These are phyloP conservation scores for Homalodisca vitripennis DNA, from an alignment of 1,140 invertebrate genomes.

Conservation along the genomic window DNA sequence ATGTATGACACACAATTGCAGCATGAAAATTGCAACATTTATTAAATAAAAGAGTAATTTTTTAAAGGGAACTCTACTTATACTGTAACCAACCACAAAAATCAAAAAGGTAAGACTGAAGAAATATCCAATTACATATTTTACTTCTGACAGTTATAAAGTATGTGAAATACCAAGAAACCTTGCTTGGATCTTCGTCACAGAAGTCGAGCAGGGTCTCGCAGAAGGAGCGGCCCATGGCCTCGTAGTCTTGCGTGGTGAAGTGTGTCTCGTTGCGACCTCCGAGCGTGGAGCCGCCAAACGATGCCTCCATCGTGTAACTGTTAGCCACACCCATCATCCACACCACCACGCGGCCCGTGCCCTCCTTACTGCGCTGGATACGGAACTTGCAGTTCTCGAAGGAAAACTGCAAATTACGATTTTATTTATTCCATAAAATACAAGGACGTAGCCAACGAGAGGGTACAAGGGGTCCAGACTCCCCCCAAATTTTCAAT, in stretches of 20 bases:
- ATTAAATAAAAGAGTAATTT: too few relatives aligned
- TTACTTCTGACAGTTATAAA: too few relatives aligned
- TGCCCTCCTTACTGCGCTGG: constrained; percentile 90
- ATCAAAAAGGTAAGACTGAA: too few relatives aligned
- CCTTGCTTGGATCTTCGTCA: constrained; percentile 83
- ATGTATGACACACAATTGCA: too few relatives aligned
- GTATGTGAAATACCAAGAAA: constrained; percentile 46
- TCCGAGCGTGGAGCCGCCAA: constrained; percentile 81
- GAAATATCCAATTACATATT: too few relatives aligned
- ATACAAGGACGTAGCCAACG: too few relatives aligned
- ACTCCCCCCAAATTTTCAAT: too few relatives aligned
- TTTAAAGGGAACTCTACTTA: too few relatives aligned
- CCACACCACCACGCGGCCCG: constrained; percentile 90
- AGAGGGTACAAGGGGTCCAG: too few relatives aligned
- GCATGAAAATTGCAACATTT: too few relatives aligned
- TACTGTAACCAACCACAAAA: too few relatives aligned
- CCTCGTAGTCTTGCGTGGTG: constrained; percentile 74
- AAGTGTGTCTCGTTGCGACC: constrained; percentile 86
- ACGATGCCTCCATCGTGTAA: constrained; percentile 93
- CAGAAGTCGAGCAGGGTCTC: constrained; percentile 89
- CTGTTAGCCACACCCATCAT: constrained; percentile 91
- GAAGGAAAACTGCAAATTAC: constrained; percentile 77
- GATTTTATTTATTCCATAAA: not conserved
- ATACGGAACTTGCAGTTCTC: constrained; percentile 92
- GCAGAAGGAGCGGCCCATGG: constrained; percentile 85